Evolutionary conservation across 2,888 invertebrate species (phyloP).

Genomic region (Clitarchus hookeri): DNA sequence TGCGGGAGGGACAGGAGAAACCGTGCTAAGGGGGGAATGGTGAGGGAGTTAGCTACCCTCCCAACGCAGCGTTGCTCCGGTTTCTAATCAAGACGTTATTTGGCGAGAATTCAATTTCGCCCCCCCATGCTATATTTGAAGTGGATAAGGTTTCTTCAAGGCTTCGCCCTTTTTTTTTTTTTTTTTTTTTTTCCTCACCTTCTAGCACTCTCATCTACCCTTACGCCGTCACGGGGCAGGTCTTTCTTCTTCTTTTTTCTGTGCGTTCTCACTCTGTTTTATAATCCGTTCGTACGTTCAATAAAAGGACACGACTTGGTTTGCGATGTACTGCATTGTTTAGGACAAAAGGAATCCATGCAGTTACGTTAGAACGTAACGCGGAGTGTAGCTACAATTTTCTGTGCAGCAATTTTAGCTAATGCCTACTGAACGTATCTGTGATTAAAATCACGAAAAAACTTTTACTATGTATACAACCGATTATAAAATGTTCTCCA

Average conservation of each 20-base stretch:
- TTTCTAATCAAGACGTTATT: conserved; percentile 38
- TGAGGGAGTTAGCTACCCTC: not conserved
- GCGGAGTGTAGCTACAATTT: too few relatives aligned
- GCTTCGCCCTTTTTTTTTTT: not conserved
- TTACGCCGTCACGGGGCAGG: not conserved
- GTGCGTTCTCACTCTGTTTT: too few relatives aligned
- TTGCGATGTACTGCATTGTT: too few relatives aligned
- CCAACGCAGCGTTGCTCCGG: conserved; percentile 24
- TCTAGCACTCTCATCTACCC: conserved; percentile 1
- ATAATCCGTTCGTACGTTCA: too few relatives aligned
- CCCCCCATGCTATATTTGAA: conserved; percentile 31
- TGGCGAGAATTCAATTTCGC: conserved; percentile 36
- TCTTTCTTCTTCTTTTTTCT: not conserved
- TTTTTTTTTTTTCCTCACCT: not conserved
- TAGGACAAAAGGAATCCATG: too few relatives aligned
- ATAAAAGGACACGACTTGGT: too few relatives aligned
- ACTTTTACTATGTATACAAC: too few relatives aligned
- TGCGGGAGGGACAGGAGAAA: not conserved
- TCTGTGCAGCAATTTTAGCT: too few relatives aligned
- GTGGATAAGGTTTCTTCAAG: conserved; percentile 33
- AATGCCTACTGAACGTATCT: too few relatives aligned
- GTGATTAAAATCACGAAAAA: too few relatives aligned
- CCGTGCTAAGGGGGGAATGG: not conserved
- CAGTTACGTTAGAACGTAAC: too few relatives aligned
- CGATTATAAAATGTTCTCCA: too few relatives aligned